Conservation (phyloP, 2,888 invertebrate species). For the Galerucella calmariensis region DNA sequence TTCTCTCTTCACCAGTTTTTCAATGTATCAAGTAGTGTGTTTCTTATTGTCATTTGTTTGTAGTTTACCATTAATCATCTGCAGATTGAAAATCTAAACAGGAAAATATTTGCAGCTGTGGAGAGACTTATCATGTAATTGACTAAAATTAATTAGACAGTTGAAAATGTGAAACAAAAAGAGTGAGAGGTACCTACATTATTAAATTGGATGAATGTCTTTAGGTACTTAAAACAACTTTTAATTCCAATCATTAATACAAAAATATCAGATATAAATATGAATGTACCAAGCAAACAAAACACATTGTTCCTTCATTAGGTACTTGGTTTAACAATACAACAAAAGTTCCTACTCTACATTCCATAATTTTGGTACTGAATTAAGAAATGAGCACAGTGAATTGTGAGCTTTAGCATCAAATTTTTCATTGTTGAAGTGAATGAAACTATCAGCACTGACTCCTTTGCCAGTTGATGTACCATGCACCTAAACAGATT, state of each 20-base stretch:
- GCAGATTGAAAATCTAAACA: no score
- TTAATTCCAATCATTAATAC: neutral
- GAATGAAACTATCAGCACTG: slow-evolving; percentile 50
- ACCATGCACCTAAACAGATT: slow-evolving; percentile 53
- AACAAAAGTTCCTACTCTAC: slow-evolving; percentile 26
- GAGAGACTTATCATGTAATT: no score
- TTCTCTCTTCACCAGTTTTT: no score
- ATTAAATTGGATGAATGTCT: no score
- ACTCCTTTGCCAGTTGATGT: slow-evolving; percentile 51
- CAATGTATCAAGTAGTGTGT: no score
- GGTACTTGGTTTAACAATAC: neutral
- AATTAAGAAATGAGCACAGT: slow-evolving; percentile 54
- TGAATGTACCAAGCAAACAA: neutral
- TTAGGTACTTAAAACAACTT: neutral
- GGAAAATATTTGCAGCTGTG: no score
- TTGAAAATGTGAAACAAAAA: no score
- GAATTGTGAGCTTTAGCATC: slow-evolving; percentile 53
- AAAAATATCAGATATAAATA: slow-evolving; percentile 5
- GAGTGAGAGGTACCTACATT: no score
- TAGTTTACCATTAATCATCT: no score
- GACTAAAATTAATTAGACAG: no score
- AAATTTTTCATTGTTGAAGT: slow-evolving; percentile 53
- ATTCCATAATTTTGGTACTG: slow-evolving; percentile 53
- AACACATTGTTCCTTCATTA: neutral
- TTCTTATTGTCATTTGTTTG: no score